Conservation (phyloP, 2,888 invertebrate species). For the Drosophila fulvimacula region DNA sequence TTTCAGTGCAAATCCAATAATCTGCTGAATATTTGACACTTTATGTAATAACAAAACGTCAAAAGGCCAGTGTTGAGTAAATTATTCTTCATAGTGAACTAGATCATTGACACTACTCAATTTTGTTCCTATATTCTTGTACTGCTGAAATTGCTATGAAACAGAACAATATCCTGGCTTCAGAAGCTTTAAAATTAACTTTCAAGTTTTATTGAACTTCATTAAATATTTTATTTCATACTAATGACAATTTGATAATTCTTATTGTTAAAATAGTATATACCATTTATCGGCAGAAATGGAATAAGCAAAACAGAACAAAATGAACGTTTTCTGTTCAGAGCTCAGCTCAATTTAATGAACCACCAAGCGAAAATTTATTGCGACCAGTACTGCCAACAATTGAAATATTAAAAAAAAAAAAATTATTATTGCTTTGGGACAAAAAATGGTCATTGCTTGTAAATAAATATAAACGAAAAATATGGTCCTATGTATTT, state of each 20-base stretch:
- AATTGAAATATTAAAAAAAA: neutral
- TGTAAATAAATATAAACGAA: neutral
- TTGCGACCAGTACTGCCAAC: constrained; percentile 20
- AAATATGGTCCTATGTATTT: neutral
- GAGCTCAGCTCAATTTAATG: neutral
- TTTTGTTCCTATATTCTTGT: neutral
- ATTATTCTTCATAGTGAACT: constrained; percentile 13
- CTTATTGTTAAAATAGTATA: no score
- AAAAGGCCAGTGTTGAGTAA: constrained; percentile 46
- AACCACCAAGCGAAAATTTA: constrained; percentile 11
- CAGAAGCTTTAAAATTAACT: neutral
- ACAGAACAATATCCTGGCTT: neutral
- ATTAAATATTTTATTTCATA: neutral
- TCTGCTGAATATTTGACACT: constrained; percentile 57
- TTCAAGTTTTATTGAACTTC: neutral
- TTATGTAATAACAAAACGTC: constrained; percentile 78
- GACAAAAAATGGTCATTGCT: neutral
- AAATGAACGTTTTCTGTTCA: constrained; percentile 12
- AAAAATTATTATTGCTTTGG: neutral
- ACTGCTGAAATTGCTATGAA: neutral
- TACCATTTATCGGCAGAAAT: neutral
- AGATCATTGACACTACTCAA: constrained; percentile 7
- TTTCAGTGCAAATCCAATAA: constrained; percentile 48
- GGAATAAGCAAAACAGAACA: neutral
- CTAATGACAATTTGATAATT: neutral